These are phyloP conservation scores for Drosophila cyrtoloma DNA, from an alignment of 2,888 invertebrate genomes.

Conservation along the genomic window DNA sequence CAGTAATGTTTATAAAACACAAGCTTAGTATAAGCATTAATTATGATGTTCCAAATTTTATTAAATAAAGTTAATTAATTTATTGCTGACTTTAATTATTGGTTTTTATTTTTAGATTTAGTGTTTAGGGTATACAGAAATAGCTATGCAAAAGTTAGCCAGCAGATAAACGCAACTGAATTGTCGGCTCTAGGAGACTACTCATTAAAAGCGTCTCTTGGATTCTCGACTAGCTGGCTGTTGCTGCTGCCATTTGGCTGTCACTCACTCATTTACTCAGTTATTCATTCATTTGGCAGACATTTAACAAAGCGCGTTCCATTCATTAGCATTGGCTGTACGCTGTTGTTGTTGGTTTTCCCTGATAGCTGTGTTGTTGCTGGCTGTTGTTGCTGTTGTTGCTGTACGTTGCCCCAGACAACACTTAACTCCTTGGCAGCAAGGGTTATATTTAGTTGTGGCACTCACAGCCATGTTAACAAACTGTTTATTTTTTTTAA, in stretches of 20 bases:
- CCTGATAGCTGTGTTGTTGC: constrained; percentile 23
- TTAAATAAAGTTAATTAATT: background rate
- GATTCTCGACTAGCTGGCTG: background rate
- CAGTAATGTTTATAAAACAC: background rate
- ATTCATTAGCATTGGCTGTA: constrained; percentile 70
- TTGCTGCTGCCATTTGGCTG: constrained; percentile 69
- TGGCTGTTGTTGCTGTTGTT: constrained; percentile 4
- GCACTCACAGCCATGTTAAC: constrained; percentile 42
- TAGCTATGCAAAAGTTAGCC: constrained; percentile 2
- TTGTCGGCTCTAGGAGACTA: constrained; percentile 20
- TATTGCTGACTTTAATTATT: background rate
- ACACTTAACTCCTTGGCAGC: constrained; percentile 39
- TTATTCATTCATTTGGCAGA: constrained; percentile 60
- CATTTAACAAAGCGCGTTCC: constrained; percentile 73
- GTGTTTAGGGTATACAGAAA: constrained; percentile 21
- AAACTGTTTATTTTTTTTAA: constrained; percentile 61
- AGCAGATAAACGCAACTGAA: constrained; percentile 11
- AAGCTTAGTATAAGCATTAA: background rate
- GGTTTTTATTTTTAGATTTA: accelerated
- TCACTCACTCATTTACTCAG: constrained; percentile 69
- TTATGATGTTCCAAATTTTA: background rate
- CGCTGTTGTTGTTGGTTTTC: constrained; percentile 25
- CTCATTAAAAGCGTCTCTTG: constrained; percentile 65
- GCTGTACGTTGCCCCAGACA: constrained; percentile 39
- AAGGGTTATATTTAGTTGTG: constrained; percentile 49